These are phyloP conservation scores for Trachelipus rathkii DNA, from an alignment of 1,140 invertebrate species.

Conservation along the genomic window DNA sequence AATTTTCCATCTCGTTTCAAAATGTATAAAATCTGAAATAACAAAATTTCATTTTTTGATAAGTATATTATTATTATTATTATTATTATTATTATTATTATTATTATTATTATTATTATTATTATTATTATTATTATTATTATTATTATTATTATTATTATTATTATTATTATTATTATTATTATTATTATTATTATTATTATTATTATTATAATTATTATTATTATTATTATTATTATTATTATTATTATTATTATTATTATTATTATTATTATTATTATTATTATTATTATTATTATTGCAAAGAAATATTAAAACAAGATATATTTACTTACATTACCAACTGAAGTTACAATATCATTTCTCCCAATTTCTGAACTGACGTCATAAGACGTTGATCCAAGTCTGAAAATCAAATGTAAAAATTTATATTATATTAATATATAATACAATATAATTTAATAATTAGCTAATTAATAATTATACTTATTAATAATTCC, in stretches of 20 bases:
- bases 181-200: not conserved
- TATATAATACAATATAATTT: no score
- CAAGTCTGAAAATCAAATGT: conserved; percentile 7
- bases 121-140: not conserved
- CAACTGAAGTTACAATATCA: not conserved
- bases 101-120: not conserved
- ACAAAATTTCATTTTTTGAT: no score
- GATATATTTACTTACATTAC: not conserved
- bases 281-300: not conserved
- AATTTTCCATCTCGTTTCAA: no score
- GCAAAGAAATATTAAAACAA: no score
- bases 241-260: not conserved
- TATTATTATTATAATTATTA: not conserved
- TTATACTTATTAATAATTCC: no score
- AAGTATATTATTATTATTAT: not conserved
- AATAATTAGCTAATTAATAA: no score
- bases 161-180: not conserved
- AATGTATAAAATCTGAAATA: no score
- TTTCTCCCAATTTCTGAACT: conserved; percentile 3
- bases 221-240: not conserved
- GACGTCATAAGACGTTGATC: not conserved
- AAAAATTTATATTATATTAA: no score
- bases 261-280: not conserved
- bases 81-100: not conserved
- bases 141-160: not conserved